These are phyloP conservation scores for Heliconius hewitsoni DNA, from an alignment of 1,140 invertebrate genomes.

Conservation along the genomic window DNA sequence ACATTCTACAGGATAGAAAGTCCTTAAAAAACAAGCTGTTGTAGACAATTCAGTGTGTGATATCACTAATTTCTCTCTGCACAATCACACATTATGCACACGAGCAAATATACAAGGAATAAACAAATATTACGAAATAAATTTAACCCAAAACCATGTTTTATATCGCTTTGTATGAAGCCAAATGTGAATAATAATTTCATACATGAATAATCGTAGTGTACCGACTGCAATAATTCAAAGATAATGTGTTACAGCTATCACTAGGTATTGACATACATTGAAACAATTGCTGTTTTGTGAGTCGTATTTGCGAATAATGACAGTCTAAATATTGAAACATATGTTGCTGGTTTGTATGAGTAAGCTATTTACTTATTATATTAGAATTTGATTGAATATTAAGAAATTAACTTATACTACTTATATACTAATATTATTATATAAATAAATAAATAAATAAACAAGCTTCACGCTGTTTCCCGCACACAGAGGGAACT, in stretches of 20 bases:
- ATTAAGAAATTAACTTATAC: not conserved
- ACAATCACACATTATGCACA: too few species aligned
- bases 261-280: not conserved
- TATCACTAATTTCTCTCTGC: too few species aligned
- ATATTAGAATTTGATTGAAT: not conserved
- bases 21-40: too few species aligned
- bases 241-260: not conserved
- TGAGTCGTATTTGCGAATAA: not conserved
- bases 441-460: too few species aligned
- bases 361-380: not conserved
- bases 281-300: conserved; percentile 1
- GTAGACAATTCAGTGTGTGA: too few species aligned
- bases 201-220: conserved; percentile 4
- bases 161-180: not conserved
- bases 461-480: too few species aligned
- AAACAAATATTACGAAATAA: not conserved
- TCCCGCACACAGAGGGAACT: too few species aligned
- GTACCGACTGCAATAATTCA: not conserved
- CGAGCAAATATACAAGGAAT: too few species aligned
- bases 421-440: too few species aligned
- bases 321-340: not conserved
- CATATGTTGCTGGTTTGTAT: not conserved
- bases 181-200: conserved; percentile 14
- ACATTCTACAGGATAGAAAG: too few species aligned
- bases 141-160: not conserved